These are phyloP conservation scores for Phymastichus coffea DNA, from an alignment of 1,140 invertebrate genomes.

Conservation along the genomic window DNA sequence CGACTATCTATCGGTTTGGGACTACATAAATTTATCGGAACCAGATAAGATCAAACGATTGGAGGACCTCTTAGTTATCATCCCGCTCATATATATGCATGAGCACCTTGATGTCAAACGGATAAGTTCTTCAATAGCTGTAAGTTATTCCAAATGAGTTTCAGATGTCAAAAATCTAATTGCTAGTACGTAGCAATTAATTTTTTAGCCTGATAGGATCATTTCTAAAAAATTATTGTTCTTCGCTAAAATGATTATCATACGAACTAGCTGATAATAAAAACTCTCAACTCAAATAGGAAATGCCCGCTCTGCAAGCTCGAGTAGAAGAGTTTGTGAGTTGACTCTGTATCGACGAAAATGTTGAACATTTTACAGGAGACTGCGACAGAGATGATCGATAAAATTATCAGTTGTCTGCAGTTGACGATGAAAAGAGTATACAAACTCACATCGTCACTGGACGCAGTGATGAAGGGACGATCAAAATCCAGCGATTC, in stretches of 20 bases:
- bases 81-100: slow-evolving; percentile 68
- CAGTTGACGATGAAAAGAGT: slow-evolving; percentile 62
- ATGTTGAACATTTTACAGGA: slow-evolving; percentile 64
- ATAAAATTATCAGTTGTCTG: slow-evolving; percentile 57
- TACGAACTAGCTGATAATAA: background rate
- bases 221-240: too few species aligned
- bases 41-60: slow-evolving; percentile 58
- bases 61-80: slow-evolving; percentile 59
- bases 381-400: slow-evolving; percentile 56
- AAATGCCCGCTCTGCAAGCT: background rate
- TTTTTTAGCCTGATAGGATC: too few species aligned
- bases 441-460: slow-evolving; percentile 61
- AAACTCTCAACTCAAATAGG: background rate
- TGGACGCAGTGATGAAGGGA: slow-evolving; percentile 48
- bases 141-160: too few species aligned
- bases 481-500: slow-evolving; percentile 41
- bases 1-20: too few species aligned
- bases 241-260: background rate
- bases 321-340: background rate
- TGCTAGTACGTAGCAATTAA: too few species aligned
- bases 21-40: slow-evolving; percentile 63
- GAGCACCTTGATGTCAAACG: too few species aligned
- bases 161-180: too few species aligned
- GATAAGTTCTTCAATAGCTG: too few species aligned
- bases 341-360: slow-evolving; percentile 39